These are phyloP conservation scores for Astropecten irregularis DNA, from an alignment of 53 echinoderm and acorn worm species.

Conservation along the genomic window DNA sequence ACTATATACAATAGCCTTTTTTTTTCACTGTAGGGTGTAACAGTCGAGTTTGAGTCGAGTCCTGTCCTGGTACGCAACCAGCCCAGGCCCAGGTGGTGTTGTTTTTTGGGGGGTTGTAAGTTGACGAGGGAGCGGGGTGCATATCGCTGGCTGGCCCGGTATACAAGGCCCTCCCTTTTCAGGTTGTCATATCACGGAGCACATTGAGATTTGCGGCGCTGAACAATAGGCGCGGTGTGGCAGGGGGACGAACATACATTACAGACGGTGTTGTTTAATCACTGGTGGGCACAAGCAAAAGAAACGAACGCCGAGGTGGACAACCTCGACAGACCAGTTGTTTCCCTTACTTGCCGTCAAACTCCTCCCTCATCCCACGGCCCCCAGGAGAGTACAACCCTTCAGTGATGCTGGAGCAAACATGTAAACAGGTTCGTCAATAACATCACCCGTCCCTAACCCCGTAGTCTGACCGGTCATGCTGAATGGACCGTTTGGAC, in stretches of 20 bases:
- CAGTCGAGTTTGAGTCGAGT: constrained; percentile 30
- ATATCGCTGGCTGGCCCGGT: no score
- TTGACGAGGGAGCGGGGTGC: no score
- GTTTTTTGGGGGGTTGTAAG: no score
- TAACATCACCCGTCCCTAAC: neutral
- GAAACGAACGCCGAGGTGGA: neutral
- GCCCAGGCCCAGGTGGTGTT: constrained; percentile 37
- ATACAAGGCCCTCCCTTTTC: constrained; percentile 5
- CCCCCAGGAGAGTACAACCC: neutral
- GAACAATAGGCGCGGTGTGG: neutral
- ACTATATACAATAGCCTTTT: constrained; percentile 14
- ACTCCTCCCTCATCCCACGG: neutral
- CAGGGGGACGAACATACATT: neutral
- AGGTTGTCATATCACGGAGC: constrained; percentile 17
- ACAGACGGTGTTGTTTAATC: neutral
- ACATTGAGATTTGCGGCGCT: neutral
- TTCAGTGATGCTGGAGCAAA: neutral
- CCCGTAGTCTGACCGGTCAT: constrained; percentile 15
- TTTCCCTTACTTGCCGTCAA: neutral
- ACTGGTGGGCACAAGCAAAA: neutral
- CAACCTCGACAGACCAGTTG: neutral
- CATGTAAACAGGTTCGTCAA: constrained; percentile 12
- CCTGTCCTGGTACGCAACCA: no score
- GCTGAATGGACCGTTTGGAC: constrained; percentile 25
- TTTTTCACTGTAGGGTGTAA: constrained; percentile 32